phyloP scores from a whole-genome alignment of 2,797 vertebrate species.

The Bufotes viridis region DNA sequence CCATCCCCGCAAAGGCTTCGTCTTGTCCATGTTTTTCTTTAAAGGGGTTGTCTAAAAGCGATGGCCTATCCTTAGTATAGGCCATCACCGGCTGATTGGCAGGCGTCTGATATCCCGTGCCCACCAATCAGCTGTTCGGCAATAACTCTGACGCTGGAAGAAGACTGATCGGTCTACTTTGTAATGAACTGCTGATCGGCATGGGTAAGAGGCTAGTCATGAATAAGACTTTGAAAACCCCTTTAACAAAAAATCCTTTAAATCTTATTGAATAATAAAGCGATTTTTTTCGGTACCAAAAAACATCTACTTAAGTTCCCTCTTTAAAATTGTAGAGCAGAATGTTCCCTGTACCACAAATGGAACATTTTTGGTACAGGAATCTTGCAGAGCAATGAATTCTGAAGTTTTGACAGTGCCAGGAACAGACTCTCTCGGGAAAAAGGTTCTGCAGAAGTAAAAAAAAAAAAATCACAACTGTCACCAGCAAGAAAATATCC shows the following conservation, averaged over 20 bases:
- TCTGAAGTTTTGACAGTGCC: background rate
- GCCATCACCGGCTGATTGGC: no score
- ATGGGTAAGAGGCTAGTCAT: no score
- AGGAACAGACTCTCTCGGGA: background rate
- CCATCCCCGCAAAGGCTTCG: no score
- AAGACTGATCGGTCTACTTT: no score
- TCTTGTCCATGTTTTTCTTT: no score
- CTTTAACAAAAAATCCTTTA: background rate
- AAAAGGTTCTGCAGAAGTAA: background rate
- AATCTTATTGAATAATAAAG: background rate
- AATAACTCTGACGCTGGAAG: no score
- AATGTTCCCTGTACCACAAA: background rate
- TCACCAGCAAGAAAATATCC: background rate
- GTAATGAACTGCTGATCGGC: no score
- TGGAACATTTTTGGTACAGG: conserved; percentile 3
- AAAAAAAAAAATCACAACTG: background rate
- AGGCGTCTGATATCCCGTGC: no score
- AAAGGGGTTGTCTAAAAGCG: no score
- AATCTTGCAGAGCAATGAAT: background rate
- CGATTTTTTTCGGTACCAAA: background rate
- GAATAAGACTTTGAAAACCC: no score
- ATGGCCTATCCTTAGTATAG: no score
- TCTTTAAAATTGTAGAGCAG: background rate
- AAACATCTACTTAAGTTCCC: background rate
- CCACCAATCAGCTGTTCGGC: no score